Conservation (phyloP, 92 coral and sea anemone species). For the Zoanthus sociatus region DNA sequence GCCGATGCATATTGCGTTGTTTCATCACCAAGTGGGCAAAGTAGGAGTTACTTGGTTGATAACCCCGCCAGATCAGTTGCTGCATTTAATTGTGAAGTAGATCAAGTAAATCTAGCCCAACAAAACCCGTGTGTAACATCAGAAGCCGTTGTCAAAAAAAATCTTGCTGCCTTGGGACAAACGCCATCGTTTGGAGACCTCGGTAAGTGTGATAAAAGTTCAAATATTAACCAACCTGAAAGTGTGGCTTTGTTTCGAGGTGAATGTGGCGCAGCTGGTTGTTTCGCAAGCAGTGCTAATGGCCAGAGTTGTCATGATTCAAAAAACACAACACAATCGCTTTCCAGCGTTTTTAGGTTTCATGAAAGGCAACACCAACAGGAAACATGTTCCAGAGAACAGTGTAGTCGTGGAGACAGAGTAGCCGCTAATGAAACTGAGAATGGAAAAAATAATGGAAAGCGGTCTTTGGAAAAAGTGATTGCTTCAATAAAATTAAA, state of each 20-base stretch:
- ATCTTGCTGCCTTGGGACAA: neutral
- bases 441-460: conserved; percentile 7
- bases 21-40: conserved; percentile 23
- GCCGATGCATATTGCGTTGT: neutral
- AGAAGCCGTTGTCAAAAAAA: neutral
- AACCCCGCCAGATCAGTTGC: neutral
- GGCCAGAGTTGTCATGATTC: neutral
- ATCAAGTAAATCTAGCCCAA: neutral
- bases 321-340: neutral
- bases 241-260: too few relatives aligned
- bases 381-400: neutral
- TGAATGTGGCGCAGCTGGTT: too few relatives aligned
- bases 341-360: neutral
- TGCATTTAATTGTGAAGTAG: neutral
- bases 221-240: too few relatives aligned
- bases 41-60: neutral
- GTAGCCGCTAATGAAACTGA: neutral
- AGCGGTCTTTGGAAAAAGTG: conserved; percentile 37
- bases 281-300: neutral
- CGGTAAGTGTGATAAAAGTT: too few relatives aligned
- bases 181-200: too few relatives aligned
- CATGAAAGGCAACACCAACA: neutral
- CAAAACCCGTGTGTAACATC: neutral
- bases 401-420: neutral
- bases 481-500: conserved; percentile 41